Base-by-base conservation (phyloP, 2,797 vertebrate species). In the Silurus lanzhouensis region DNA sequence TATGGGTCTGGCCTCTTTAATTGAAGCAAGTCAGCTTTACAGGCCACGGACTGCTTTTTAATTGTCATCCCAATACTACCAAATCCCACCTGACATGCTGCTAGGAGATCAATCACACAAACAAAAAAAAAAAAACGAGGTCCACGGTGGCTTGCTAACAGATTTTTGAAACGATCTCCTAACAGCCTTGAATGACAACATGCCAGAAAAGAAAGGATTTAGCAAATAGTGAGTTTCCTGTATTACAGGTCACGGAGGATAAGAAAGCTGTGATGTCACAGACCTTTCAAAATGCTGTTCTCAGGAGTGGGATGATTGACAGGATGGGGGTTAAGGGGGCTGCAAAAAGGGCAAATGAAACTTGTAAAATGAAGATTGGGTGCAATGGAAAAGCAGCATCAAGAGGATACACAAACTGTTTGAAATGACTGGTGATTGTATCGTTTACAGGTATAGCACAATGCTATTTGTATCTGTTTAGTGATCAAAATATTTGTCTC, bases 21-120 rank as follows among this genome's bases (percentile, higher is more conserved):
- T 82, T 82, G 48, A 82, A 86, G 38, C 71, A 52, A 31, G 71
- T 74, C 68, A 82, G 81, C 20, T 81, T 85, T 85, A 58, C 46
- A 75, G 78, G 71, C 80, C 61, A 55, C 3, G 20, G 74, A 78
- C 67, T n/a, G 67, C 86, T 87, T 78, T 86, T 89, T 64, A 80
- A 66, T 64, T 64, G 64, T 80, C 61, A 48, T 67, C 52, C 80
- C 76, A 76, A 83, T 77, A 77, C 67, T 44, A 71, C 15, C 57
- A 77, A 87, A 87, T 87, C 84, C 84, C 79, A 76, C 82, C 68
- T 89, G 87, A 82, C 68, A 84, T 63, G 22, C 88, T 64, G 74
- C 82, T 67, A 63, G 84, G 75, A 84, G 85, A 84, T 82, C 63
- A 81, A 68, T 74, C 46, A 46, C 44, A 60, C 81, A 76, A 70